Evolutionary conservation across 2,113 vertebrate species (phyloP).

Genomic region (Diglossa brunneiventris): DNA sequence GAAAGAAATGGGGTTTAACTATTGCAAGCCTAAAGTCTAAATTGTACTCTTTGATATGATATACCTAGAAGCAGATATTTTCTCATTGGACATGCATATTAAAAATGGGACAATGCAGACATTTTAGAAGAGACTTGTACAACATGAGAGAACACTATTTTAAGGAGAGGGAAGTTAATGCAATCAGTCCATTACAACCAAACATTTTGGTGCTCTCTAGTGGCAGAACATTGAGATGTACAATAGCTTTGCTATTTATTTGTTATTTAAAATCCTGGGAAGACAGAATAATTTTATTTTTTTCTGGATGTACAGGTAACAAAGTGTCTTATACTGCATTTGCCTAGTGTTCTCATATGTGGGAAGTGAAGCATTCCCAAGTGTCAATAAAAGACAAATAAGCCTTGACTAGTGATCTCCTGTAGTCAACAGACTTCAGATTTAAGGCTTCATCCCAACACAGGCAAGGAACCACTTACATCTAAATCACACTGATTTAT

Average conservation of each 20-base stretch:
- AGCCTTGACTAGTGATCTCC: background rate
- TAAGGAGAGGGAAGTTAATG: background rate
- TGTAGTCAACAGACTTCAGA: background rate
- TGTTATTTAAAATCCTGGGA: background rate
- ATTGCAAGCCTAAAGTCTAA: background rate
- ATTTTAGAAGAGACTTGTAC: background rate
- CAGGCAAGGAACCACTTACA: background rate
- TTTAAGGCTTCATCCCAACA: background rate
- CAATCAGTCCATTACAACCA: background rate
- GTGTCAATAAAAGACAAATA: background rate
- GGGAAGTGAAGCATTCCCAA: background rate
- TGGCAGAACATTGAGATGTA: slow-evolving; percentile 46
- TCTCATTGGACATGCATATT: background rate
- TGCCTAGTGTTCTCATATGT: background rate
- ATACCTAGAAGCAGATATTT: background rate
- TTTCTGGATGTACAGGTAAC: background rate
- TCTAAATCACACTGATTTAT: background rate
- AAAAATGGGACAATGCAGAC: background rate
- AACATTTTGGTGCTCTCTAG: slow-evolving; percentile 79
- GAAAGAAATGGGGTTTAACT: background rate
- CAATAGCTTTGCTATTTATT: background rate
- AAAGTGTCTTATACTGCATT: background rate
- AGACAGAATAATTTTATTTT: background rate
- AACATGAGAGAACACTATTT: background rate
- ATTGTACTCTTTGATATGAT: background rate